Conservation (phyloP, 2,113 vertebrate genomes). For the Solea senegalensis region DNA sequence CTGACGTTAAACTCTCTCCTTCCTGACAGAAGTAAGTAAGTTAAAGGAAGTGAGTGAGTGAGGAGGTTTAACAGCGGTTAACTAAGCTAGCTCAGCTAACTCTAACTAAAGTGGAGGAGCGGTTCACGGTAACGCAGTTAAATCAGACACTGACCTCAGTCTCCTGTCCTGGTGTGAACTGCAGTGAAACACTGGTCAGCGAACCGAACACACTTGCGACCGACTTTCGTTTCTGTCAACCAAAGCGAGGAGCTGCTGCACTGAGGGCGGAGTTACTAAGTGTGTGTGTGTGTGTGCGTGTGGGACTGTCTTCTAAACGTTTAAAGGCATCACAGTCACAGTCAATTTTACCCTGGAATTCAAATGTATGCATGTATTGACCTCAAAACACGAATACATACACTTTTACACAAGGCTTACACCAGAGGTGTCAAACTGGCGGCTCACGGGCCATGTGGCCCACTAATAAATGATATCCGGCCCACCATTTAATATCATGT, state of each 20-base stretch:
- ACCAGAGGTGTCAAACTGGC: too few relatives aligned
- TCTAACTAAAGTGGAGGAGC: neutral
- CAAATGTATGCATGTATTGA: too few relatives aligned
- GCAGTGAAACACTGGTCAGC: neutral
- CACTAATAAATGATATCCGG: too few relatives aligned
- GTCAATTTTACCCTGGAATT: too few relatives aligned
- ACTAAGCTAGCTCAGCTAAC: neutral
- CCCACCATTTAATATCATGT: too few relatives aligned
- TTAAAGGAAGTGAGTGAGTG: neutral
- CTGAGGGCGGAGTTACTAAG: conserved; percentile 13
- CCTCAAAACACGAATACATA: too few relatives aligned
- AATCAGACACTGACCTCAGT: conserved; percentile 39
- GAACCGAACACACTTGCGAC: neutral
- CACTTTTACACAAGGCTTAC: too few relatives aligned
- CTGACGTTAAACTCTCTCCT: too few relatives aligned
- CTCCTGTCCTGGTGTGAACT: conserved; percentile 25
- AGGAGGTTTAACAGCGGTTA: too few relatives aligned
- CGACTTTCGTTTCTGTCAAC: too few relatives aligned
- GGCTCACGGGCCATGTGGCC: too few relatives aligned
- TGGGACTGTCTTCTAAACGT: conserved; percentile 34
- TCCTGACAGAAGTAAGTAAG: too few relatives aligned
- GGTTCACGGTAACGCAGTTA: conserved; percentile 7
- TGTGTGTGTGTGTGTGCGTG: neutral
- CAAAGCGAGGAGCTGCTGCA: neutral
- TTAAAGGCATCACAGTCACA: conserved; percentile 65